Evolutionary conservation across 2,113 vertebrate genomes (phyloP), one percentile per base, ranked within the genome.

Genomic region (Pangasianodon gigas): DNA sequence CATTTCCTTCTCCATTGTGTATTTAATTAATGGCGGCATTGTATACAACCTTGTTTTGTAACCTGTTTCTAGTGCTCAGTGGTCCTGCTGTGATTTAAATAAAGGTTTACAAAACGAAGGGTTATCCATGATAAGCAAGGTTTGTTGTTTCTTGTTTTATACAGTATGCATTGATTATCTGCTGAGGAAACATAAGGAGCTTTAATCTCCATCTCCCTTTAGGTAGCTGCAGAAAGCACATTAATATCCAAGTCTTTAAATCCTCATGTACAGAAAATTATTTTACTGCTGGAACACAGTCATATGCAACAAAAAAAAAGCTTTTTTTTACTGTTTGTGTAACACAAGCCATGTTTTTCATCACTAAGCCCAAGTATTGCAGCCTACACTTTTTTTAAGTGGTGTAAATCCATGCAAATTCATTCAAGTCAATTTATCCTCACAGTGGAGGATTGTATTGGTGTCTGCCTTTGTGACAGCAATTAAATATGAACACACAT

Each of bases 401-500:
- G n/a, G 46, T 52, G 67, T 88, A 81, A 88, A 88, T 65, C 75
- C 74, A 80, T 87, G 52, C 54, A 87, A 87, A 79, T 75, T 86
- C 51, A 86, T 86, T 69, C 65, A 86, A 74, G 85, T 86, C 65
- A 37, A 71, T 52, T 37, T 71, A 58, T 80, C 44, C 58, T 88
- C 44, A 65, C 13, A 62, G 48, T 5, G 16, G 44, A 81, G 56
- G 26, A n/a, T 51, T 62, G 37, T 46, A 62, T 41, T 87, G 62
- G 16, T 60, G 48, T 88, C 74, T 52, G 58, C 58, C 44, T 88
- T 62, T 62, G 52, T 62, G 56, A 58, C 75, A 58, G 75, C 56
- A 88, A 80, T 88, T 88, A 80, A 51, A 65, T 79, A 48, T 32
- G n/a, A 81, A 88, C 56, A 62, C 74, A 81, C 46, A 56, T 88